Evolutionary conservation across 2,113 vertebrate genomes (phyloP), one percentile per base, ranked within the genome.

Genomic region (Anhinga rufa): DNA sequence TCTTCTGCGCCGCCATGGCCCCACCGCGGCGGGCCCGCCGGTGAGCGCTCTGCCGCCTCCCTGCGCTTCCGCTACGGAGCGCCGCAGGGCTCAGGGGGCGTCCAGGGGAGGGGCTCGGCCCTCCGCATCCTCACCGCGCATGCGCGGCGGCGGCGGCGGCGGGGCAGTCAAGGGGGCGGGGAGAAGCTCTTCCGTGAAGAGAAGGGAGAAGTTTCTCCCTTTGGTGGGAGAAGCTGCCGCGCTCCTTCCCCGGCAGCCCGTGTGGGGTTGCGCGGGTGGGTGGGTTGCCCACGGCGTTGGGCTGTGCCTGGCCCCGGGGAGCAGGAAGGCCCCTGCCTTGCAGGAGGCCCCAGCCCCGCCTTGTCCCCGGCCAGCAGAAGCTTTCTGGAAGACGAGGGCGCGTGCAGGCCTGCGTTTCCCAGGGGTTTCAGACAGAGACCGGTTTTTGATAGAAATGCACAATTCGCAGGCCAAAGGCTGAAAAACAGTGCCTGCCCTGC

Each of bases 1-100:
- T 99, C 97, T 99, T 99, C 98, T 99, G 99, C 34, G 99, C 99
- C 51, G 99, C 99, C 99, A 99, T 99, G 48, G 70, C 96, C 15
- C 74, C 69, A 10, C 22, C 42, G 34, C 36, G 28, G 36, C 32
- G 8, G 32, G 12, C 31, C 46, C 7, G 22, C 5, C 14, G 44
- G 3, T 13, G 18, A 2, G 31, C 15, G 7, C 13, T n/a, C 5
- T 14, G 42, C 20, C 17, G 10, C 80, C 77, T 20, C 34, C 36
- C 25, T 14, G 26, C 32, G 19, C 38, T n/a, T 12, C 31, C 24
- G 25, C 74, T 90, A 92, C 66, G 95, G 96, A 14, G 19, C 38
- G 68, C 26, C 55, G 60, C 54, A 2, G 34, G 62, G 91, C 4
- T 76, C 84, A 64, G 19, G 20, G 34, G 12, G 9, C 16, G 9